Percentiles rank a stretch among this genome's conserved stretches.
These are phyloP conservation scores for Ambastaia sidthimunki DNA, from an alignment of 2,797 vertebrate genomes.

Conservation along the genomic window DNA sequence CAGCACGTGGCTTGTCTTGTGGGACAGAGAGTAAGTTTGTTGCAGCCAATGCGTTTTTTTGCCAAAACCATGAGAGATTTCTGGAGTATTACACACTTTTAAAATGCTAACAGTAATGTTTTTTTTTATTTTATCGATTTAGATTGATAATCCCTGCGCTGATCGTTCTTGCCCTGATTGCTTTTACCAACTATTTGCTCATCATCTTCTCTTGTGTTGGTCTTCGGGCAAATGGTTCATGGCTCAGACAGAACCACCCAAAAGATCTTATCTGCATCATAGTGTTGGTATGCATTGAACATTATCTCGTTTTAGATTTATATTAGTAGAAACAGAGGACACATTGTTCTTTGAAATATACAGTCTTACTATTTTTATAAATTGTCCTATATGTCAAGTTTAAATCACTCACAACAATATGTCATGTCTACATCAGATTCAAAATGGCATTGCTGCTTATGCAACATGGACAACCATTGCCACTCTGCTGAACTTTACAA, in stretches of 20 bases:
- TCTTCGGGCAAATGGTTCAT: conserved; percentile 52
- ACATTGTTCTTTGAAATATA: neutral
- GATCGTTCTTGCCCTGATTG: conserved; percentile 65
- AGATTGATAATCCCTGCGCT: conserved; percentile 58
- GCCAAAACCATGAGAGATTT: neutral
- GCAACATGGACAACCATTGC: conserved; percentile 83
- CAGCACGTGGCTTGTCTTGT: conserved; percentile 77
- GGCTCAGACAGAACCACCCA: conserved; percentile 68
- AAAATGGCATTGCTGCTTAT: conserved; percentile 84
- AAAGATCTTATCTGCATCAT: conserved; percentile 74
- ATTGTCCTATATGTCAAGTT: neutral
- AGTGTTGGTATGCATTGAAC: conserved; percentile 69
- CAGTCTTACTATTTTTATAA: too few relatives aligned
- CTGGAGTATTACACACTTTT: conserved; percentile 46
- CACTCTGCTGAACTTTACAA: conserved; percentile 80
- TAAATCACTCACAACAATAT: neutral
- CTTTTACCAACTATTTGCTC: conserved; percentile 64
- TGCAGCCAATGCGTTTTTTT: neutral
- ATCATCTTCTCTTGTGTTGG: conserved; percentile 71
- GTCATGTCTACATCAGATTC: conserved; percentile 72
- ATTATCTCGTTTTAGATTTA: neutral
- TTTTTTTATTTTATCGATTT: neutral
- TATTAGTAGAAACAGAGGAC: neutral
- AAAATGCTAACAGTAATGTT: conserved; percentile 20
- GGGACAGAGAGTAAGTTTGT: conserved; percentile 77